A percentile compares a stretch with the other conserved stretches of the same genome.
phyloP scores from a whole-genome alignment of 2,113 vertebrate genomes.

The Callipepla californica region DNA sequence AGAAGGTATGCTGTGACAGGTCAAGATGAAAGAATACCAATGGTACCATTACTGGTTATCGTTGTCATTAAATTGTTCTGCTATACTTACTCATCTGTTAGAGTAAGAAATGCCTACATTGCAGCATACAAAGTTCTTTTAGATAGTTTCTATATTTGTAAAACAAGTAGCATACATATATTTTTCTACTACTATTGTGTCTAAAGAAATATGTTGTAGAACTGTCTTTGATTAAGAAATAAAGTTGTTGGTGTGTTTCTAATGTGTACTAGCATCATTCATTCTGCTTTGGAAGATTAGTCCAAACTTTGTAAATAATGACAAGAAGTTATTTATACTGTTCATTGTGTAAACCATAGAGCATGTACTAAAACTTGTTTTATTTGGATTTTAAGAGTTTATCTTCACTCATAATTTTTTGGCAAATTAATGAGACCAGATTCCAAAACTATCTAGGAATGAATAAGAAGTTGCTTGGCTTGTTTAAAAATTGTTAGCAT shows the following conservation, averaged over 20 bases:
- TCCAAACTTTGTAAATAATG: neutral
- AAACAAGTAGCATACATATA: slow-evolving; percentile 77
- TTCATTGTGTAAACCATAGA: neutral
- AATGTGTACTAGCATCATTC: neutral
- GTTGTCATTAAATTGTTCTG: slow-evolving; percentile 65
- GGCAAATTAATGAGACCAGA: neutral
- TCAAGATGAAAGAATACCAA: slow-evolving; percentile 45
- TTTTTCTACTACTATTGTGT: slow-evolving; percentile 75
- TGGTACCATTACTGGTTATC: slow-evolving; percentile 63
- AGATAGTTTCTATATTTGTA: slow-evolving; percentile 81
- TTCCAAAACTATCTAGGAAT: neutral
- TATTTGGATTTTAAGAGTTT: neutral
- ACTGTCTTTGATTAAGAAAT: slow-evolving; percentile 36
- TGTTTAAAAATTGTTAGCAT: neutral
- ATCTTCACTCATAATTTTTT: neutral
- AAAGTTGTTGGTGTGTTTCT: slow-evolving; percentile 31
- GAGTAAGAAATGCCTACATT: slow-evolving; percentile 66
- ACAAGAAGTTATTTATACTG: neutral
- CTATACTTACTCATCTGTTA: slow-evolving; percentile 66
- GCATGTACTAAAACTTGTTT: neutral
- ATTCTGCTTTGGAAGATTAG: neutral
- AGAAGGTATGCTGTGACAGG: slow-evolving; percentile 64
- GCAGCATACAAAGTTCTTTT: slow-evolving; percentile 73
- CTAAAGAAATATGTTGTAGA: slow-evolving; percentile 69
- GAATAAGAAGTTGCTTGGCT: neutral